Conservation (phyloP, 2,113 vertebrate species). For the Anhinga rufa region DNA sequence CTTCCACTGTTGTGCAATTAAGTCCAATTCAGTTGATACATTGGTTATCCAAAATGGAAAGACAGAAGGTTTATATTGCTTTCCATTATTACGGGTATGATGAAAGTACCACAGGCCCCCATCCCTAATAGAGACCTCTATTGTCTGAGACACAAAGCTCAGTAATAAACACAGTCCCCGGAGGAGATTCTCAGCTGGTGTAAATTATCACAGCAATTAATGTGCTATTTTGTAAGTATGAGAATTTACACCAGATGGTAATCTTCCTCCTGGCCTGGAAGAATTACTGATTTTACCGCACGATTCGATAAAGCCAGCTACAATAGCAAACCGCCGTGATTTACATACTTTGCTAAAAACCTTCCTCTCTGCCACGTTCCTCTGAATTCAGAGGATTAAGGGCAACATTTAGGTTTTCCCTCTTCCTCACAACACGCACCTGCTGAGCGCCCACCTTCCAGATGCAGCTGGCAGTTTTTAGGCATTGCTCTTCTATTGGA, state of each 20-base stretch:
- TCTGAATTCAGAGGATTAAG: neutral
- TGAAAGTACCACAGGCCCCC: neutral
- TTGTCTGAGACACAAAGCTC: conserved; percentile 41
- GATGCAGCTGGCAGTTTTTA: neutral
- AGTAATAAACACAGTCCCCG: conserved; percentile 4
- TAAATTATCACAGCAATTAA: conserved; percentile 59
- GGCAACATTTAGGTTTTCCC: neutral
- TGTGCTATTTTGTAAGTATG: conserved; percentile 40
- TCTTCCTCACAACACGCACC: neutral
- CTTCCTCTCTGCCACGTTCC: neutral
- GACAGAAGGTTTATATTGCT: neutral
- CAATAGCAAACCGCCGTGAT: neutral
- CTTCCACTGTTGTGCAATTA: neutral
- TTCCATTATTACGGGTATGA: neutral
- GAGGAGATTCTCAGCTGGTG: conserved; percentile 34
- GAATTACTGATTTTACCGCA: neutral
- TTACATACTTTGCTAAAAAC: neutral
- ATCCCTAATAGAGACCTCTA: neutral
- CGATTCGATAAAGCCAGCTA: neutral
- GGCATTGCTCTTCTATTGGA: fast-evolving
- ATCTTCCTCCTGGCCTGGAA: conserved; percentile 46
- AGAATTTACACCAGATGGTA: conserved; percentile 49
- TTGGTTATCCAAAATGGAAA: neutral
- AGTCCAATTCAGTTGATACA: neutral
- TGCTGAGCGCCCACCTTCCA: neutral